phyloP scores from a whole-genome alignment of 2,113 vertebrate species.

The Cyanocitta stelleri region DNA sequence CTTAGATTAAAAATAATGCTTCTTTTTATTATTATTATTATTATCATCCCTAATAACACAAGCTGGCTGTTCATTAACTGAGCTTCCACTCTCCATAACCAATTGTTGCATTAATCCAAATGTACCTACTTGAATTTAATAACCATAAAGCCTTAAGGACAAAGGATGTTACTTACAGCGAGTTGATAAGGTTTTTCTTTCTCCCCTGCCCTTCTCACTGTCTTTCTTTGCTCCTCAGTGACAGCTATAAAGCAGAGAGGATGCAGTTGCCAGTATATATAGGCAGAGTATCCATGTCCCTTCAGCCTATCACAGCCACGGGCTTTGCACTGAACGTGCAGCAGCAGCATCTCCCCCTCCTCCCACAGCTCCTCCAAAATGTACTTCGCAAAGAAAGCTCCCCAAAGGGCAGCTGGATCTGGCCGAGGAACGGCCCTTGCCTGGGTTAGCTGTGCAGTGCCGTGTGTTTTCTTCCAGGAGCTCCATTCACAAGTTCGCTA shows the following conservation, averaged over 20 bases:
- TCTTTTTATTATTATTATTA: background rate
- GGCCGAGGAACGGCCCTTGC: background rate
- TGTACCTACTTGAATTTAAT: background rate
- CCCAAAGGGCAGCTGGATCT: background rate
- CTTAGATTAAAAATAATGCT: background rate
- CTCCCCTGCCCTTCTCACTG: background rate
- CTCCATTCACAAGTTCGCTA: background rate
- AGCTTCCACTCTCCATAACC: background rate
- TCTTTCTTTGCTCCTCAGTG: slow-evolving; percentile 49
- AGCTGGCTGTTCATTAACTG: background rate
- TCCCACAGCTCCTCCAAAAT: background rate
- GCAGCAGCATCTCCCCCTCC: slow-evolving; percentile 35
- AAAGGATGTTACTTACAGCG: slow-evolving; percentile 69
- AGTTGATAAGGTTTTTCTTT: background rate
- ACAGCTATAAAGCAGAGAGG: slow-evolving; percentile 57
- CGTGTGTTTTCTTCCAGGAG: background rate
- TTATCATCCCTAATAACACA: background rate
- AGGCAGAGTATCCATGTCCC: slow-evolving; percentile 56
- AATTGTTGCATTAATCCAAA: background rate
- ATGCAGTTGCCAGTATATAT: slow-evolving; percentile 64
- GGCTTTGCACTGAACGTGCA: slow-evolving; percentile 41
- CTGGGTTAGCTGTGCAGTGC: background rate
- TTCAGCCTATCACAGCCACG: slow-evolving; percentile 73
- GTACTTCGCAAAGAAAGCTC: background rate
- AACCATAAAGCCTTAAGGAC: background rate